phyloP scores from a whole-genome alignment of 2,113 vertebrate species.

The Cyprinodon tularosa region DNA sequence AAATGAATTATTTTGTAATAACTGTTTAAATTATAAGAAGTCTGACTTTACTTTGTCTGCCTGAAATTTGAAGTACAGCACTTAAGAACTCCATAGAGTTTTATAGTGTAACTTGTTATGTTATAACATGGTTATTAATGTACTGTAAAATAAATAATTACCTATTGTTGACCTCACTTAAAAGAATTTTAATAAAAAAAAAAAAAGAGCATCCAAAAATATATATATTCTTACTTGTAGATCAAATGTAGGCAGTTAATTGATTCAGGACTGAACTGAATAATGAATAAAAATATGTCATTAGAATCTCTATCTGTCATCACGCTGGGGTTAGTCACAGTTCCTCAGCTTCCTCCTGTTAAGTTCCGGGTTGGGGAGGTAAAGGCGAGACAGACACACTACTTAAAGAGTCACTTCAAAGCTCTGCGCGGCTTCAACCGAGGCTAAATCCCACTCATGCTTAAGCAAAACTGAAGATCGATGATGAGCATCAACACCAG shows the following conservation, averaged over 20 bases:
- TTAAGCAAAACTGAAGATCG: slow-evolving; percentile 34
- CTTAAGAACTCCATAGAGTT: no score
- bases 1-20: no score
- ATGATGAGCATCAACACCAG: slow-evolving; percentile 20
- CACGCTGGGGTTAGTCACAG: slow-evolving; percentile 22
- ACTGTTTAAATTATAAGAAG: no score
- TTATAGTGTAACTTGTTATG: no score
- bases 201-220: neutral
- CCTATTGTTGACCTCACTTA: no score
- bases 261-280: neutral
- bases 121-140: no score
- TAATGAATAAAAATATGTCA: slow-evolving; percentile 23
- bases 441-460: neutral
- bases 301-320: neutral
- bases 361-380: slow-evolving; percentile 28
- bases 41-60: no score
- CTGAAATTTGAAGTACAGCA: no score
- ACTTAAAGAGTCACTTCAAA: slow-evolving; percentile 24
- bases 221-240: neutral
- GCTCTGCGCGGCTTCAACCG: neutral
- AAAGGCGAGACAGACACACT: slow-evolving; percentile 39
- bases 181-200: no score
- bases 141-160: no score
- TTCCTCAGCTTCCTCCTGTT: slow-evolving; percentile 9
- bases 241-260: neutral